Percentiles rank a stretch among this genome's conserved stretches.
phyloP scores from a whole-genome alignment of 2,797 vertebrate species.

The Antrozous pallidus region DNA sequence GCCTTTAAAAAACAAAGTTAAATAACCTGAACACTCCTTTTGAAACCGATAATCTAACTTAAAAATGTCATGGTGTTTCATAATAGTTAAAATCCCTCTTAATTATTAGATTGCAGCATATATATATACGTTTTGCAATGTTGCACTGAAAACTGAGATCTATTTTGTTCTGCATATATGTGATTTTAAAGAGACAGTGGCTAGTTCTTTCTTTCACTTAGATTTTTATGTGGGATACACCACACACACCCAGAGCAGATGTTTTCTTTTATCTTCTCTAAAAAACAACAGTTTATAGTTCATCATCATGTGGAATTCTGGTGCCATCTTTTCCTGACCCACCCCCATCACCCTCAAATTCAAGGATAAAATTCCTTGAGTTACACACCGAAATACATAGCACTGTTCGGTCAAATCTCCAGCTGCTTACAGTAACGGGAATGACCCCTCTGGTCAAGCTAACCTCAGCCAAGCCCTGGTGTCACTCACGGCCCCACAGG shows the following conservation, averaged over 20 bases:
- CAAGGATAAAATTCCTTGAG: slow-evolving; percentile 59
- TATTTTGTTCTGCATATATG: slow-evolving; percentile 53
- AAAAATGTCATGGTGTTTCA: slow-evolving; percentile 62
- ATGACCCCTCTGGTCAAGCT: slow-evolving; percentile 58
- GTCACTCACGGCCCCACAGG: slow-evolving; percentile 66
- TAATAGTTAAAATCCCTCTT: slow-evolving; percentile 73
- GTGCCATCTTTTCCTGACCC: slow-evolving; percentile 66
- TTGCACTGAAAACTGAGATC: slow-evolving; percentile 60
- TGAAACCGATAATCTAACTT: slow-evolving; percentile 73
- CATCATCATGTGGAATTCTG: slow-evolving; percentile 73
- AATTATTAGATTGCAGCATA: slow-evolving; percentile 75
- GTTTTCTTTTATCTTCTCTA: slow-evolving; percentile 71
- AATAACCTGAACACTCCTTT: slow-evolving; percentile 75
- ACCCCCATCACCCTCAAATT: slow-evolving; percentile 64
- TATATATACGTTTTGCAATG: slow-evolving; percentile 50
- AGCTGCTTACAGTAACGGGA: background rate
- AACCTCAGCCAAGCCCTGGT: slow-evolving; percentile 28
- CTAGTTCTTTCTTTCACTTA: slow-evolving; percentile 38
- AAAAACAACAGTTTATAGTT: slow-evolving; percentile 80
- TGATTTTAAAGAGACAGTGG: slow-evolving; percentile 49
- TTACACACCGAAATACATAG: background rate
- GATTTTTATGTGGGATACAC: slow-evolving; percentile 58
- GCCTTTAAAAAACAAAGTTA: slow-evolving; percentile 77
- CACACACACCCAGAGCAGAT: slow-evolving; percentile 30
- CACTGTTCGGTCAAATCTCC: background rate